phyloP scores from a whole-genome alignment of 1,140 invertebrate species.

The Pectinophora gossypiella region DNA sequence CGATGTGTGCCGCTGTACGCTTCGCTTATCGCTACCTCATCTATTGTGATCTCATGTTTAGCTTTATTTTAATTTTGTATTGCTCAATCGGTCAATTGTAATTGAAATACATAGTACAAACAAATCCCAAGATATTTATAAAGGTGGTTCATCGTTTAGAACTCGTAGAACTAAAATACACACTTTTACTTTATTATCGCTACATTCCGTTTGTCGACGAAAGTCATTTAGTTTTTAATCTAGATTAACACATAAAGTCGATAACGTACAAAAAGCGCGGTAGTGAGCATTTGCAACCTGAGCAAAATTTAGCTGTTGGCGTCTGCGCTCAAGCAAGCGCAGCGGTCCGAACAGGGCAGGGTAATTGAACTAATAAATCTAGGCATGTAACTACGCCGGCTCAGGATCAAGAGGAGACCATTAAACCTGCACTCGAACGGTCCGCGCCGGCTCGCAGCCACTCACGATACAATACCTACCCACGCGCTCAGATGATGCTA shows the following conservation, averaged over 20 bases:
- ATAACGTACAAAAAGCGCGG: slow-evolving; percentile 16
- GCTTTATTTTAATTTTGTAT: too few relatives aligned
- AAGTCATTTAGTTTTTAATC: too few relatives aligned
- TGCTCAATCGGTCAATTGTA: too few relatives aligned
- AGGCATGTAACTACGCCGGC: slow-evolving; percentile 51
- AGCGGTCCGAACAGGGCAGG: slow-evolving; percentile 45
- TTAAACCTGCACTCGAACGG: slow-evolving; percentile 33
- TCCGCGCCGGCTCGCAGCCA: not conserved
- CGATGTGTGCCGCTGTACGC: too few relatives aligned
- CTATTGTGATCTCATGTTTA: too few relatives aligned
- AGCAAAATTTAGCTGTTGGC: slow-evolving; percentile 61
- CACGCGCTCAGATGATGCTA: not conserved
- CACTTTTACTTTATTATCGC: too few relatives aligned
- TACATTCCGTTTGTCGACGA: too few relatives aligned
- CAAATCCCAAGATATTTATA: too few relatives aligned
- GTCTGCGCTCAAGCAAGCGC: slow-evolving; percentile 53
- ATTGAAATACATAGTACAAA: too few relatives aligned
- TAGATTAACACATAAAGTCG: not conserved
- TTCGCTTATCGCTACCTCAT: too few relatives aligned
- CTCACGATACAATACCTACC: not conserved
- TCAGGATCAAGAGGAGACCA: slow-evolving; percentile 56
- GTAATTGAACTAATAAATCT: slow-evolving; percentile 74
- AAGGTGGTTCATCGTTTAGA: too few relatives aligned
- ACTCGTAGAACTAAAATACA: too few relatives aligned
- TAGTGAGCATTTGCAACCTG: slow-evolving; percentile 32